These are phyloP conservation scores for Epinephelus fuscoguttatus DNA, from an alignment of 2,113 vertebrate genomes.

Conservation along the genomic window DNA sequence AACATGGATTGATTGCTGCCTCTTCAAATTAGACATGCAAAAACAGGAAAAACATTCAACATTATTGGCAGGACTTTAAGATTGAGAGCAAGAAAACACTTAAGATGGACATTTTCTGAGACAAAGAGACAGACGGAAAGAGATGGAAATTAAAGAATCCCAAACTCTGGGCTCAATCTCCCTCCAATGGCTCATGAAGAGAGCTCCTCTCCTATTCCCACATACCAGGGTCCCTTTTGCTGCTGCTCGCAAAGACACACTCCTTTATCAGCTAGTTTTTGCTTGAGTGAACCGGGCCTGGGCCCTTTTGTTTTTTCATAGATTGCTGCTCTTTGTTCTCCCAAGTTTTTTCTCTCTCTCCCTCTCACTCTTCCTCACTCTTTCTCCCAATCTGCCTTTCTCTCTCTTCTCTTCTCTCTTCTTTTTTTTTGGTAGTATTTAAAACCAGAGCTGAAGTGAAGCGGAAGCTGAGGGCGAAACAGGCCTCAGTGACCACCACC, in stretches of 20 bases:
- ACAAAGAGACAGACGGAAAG: constrained; percentile 29
- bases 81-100: neutral
- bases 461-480: constrained; percentile 73
- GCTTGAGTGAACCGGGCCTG: constrained; percentile 92
- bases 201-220: constrained; percentile 88
- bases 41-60: neutral
- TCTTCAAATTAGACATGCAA: neutral
- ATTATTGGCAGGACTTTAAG: neutral
- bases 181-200: constrained; percentile 88
- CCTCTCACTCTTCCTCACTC: constrained; percentile 46
- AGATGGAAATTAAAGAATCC: constrained; percentile 59
- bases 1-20: neutral
- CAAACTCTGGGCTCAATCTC: constrained; percentile 69
- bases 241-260: constrained; percentile 91
- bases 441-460: constrained; percentile 79
- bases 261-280: constrained; percentile 93
- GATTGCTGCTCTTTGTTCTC: constrained; percentile 93
- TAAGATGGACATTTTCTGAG: neutral
- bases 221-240: constrained; percentile 90
- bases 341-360: constrained; percentile 68
- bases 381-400: constrained; percentile 55
- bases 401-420: constrained; percentile 39
- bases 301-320: constrained; percentile 94
- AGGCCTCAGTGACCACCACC: constrained; percentile 56
- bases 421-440: constrained; percentile 64